phyloP scores from a whole-genome alignment of 37 sponge, comb jelly and placozoan species.

The Ephydatia muelleri region DNA sequence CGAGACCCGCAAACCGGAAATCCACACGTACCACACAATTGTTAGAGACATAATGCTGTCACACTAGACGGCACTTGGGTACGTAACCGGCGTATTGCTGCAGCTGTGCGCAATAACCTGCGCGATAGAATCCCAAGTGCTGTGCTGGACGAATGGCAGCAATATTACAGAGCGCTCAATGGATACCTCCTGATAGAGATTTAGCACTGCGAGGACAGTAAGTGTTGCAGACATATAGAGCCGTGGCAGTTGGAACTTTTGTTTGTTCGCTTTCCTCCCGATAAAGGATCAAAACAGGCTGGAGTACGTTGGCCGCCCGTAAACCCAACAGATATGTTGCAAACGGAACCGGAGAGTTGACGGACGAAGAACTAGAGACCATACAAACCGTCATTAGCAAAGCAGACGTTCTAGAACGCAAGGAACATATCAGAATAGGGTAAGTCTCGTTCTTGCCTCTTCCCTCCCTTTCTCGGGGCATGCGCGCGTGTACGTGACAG shows the following conservation, averaged over 20 bases:
- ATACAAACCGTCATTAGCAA: constrained; percentile 42
- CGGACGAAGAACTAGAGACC: constrained; percentile 24
- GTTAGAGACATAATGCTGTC: no score
- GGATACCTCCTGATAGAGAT: constrained; percentile 50
- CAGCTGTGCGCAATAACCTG: no score
- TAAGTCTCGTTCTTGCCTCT: constrained; percentile 21
- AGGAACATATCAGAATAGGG: constrained; percentile 58
- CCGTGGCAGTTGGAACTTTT: not conserved
- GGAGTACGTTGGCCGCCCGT: constrained; percentile 46
- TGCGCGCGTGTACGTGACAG: not conserved
- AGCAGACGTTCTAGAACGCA: constrained; percentile 35
- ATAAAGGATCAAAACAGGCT: constrained; percentile 56
- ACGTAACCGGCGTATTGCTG: no score
- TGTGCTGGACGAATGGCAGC: not conserved
- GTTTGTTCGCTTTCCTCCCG: not conserved
- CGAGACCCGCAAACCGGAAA: no score
- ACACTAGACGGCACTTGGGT: no score
- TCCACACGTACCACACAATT: no score
- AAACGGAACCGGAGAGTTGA: not conserved
- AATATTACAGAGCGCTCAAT: not conserved
- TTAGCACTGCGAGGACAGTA: constrained; percentile 58
- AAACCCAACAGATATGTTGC: not conserved
- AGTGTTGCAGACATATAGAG: constrained; percentile 15
- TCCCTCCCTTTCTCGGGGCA: not conserved
- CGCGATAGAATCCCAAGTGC: no score